Evolutionary conservation across 2,888 invertebrate genomes (phyloP).

Genomic region (Lamellibrachia columna): DNA sequence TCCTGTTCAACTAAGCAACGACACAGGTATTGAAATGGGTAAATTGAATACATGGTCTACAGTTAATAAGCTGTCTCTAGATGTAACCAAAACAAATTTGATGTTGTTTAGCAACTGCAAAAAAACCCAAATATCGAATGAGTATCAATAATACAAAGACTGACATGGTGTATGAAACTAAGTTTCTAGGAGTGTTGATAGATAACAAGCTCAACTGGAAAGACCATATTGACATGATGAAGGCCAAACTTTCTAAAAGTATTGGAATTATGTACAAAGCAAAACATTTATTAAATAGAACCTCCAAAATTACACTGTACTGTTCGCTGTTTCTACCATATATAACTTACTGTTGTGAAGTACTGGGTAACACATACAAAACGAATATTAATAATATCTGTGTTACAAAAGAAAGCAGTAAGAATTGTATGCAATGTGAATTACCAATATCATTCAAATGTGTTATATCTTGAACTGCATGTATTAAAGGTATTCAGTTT

Average conservation of each 20-base stretch:
- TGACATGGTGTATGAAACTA: neutral
- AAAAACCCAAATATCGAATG: neutral
- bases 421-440: no score
- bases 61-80: neutral
- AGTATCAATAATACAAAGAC: no score
- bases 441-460: no score
- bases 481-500: no score
- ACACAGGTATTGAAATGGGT: neutral
- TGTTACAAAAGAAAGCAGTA: no score
- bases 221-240: neutral
- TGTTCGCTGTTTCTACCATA: no score
- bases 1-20: neutral
- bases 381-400: no score
- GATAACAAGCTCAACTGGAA: neutral
- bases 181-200: neutral
- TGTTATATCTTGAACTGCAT: no score
- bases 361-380: no score
- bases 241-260: neutral
- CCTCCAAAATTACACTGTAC: no score
- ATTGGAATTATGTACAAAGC: neutral
- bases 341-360: no score
- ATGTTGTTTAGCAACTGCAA: neutral
- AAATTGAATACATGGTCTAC: neutral
- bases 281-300: no score
- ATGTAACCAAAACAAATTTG: neutral